Evolutionary conservation across 2,113 vertebrate species (phyloP), one percentile per base, ranked within the genome.

Genomic region (Elgaria multicarinata): DNA sequence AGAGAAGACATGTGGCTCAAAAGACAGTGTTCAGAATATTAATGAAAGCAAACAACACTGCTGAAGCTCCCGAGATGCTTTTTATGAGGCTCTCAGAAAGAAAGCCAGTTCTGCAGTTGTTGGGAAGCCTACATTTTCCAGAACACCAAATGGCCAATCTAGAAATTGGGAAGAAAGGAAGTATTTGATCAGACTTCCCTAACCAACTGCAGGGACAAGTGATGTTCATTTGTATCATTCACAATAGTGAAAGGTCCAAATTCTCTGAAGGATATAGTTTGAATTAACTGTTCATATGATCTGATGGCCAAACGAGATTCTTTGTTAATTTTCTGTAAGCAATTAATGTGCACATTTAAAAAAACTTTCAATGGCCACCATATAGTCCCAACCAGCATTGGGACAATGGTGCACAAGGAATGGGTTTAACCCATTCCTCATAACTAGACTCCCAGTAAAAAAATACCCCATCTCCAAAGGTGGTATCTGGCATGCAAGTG

Each of bases 11-110:
- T 78, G 8, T 83, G 42, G 31, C 58, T 33, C 58, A 76, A 76
- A 75, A 69, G 39, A 20, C 58, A 33, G n/a, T 78, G 31, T 85
- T 42, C 16, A 85, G 64, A 89, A 89, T 85, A 89, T 50, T 89
- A 78, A 89, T 77, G 50, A 58, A 64, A 77, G 42, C 26, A 71
- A 50, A 85, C 16, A 55, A 69, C 6, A 58, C 7, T 44, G 28
- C 75, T 55, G 20, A 44, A 78, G 26, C 64, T n/a, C 85, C 28
- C 20, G 58, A 36, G 74, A 83, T 88, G 28, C 50, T 66, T 89
- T 83, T 86, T 42, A 62, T 36, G 9, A 12, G 20, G 28, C 28
- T 69, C 18, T 69, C n/a, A 14, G 36, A 66, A 20, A 79, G 4
- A 77, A 53, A 80, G 44, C n/a, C 31, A 28, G 44, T 26, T 87